Percentiles rank a stretch among this genome's conserved stretches.
phyloP scores from a whole-genome alignment of 1,140 invertebrate genomes.

The Meloidogyne hapla region DNA sequence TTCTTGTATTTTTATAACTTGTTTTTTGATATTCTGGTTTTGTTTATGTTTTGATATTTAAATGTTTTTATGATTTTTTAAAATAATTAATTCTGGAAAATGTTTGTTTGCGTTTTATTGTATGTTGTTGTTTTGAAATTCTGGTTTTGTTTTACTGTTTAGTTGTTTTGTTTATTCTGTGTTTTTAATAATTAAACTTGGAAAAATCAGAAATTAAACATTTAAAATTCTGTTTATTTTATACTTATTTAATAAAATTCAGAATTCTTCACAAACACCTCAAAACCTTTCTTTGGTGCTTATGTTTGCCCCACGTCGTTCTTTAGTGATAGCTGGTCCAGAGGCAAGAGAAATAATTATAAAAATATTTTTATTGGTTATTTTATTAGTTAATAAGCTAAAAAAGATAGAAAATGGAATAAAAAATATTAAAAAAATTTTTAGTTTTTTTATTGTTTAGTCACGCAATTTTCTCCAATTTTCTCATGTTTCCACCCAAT shows the following conservation, averaged over 20 bases:
- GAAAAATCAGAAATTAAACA: not conserved
- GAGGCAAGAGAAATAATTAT: not conserved
- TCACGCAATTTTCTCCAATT: not conserved
- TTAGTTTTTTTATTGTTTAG: not conserved
- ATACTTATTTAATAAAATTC: not conserved
- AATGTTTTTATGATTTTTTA: too few species aligned
- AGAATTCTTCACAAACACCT: not conserved
- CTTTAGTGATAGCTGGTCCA: not conserved
- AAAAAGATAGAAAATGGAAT: too few species aligned
- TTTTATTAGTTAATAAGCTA: not conserved
- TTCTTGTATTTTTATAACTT: too few species aligned
- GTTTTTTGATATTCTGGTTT: too few species aligned
- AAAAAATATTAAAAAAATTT: not conserved
- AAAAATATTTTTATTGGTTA: not conserved
- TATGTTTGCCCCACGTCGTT: slow-evolving; percentile 18
- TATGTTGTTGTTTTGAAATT: too few species aligned
- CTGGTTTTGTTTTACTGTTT: too few species aligned
- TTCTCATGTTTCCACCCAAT: slow-evolving; percentile 16
- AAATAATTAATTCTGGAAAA: too few species aligned
- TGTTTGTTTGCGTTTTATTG: too few species aligned
- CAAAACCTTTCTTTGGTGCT: slow-evolving; percentile 25
- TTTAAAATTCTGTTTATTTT: too few species aligned
- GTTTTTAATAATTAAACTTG: too few species aligned
- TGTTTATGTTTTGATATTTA: too few species aligned
- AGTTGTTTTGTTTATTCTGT: too few species aligned